These are phyloP conservation scores for Venturia canescens DNA, from an alignment of 1,140 invertebrate species.

Conservation along the genomic window DNA sequence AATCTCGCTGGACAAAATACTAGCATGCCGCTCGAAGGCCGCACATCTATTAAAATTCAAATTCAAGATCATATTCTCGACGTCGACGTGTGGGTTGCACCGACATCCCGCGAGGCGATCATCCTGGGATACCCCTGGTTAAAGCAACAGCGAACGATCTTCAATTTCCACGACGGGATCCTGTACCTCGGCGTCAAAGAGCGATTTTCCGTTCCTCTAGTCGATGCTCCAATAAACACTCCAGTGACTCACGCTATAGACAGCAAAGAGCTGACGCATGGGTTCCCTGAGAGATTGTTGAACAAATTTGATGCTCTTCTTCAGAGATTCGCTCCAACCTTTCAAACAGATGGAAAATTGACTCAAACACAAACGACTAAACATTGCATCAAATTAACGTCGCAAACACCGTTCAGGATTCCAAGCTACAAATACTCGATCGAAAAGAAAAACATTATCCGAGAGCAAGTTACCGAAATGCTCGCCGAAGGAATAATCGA, in stretches of 20 bases:
- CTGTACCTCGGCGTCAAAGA: slow-evolving; percentile 30
- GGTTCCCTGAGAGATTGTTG: background rate
- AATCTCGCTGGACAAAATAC: background rate
- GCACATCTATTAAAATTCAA: background rate
- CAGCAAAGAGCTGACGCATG: background rate
- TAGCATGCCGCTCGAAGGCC: background rate
- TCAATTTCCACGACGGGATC: slow-evolving; percentile 16
- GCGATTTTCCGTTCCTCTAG: background rate
- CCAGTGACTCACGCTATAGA: background rate
- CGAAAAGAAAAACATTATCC: slow-evolving; percentile 46
- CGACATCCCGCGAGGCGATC: background rate
- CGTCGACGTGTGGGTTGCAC: slow-evolving; percentile 17
- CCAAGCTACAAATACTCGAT: slow-evolving; percentile 44
- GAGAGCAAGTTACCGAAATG: slow-evolving; percentile 53
- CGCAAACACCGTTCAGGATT: slow-evolving; percentile 32
- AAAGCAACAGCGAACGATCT: slow-evolving; percentile 10
- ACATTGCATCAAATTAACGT: slow-evolving; percentile 48
- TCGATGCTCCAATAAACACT: slow-evolving; percentile 15
- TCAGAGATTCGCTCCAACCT: background rate
- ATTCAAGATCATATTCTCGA: background rate
- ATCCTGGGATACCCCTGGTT: slow-evolving; percentile 48
- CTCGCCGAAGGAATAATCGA: slow-evolving; percentile 58
- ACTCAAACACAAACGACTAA: slow-evolving; percentile 22
- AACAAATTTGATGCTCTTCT: slow-evolving; percentile 12
- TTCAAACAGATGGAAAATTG: slow-evolving; percentile 8